Base-by-base conservation (phyloP, 2,888 invertebrate species). In the Eremobia ochroleuca region DNA sequence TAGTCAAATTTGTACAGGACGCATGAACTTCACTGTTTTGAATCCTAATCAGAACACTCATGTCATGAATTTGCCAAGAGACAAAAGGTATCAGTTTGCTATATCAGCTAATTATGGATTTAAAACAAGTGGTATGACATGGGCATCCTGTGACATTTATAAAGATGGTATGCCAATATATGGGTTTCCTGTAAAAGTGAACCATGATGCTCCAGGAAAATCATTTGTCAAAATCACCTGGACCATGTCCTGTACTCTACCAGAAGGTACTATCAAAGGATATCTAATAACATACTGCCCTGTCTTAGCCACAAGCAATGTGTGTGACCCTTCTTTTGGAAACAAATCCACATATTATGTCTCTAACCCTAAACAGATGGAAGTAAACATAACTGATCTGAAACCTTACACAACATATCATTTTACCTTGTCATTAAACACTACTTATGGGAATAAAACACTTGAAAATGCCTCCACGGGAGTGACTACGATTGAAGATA, bases 101-200 rank as follows among this genome's bases (percentile, higher is more conserved):
- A 98, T 99, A 81, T 98, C 99, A 9, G 98, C 98, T 0, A 98
- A 99, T 90, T 97, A 97, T 62, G 94, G 95, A 0, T 93, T 93
- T 6, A 97, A 97, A 80, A 98, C 98, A 85, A 98, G 98, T 91
- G 99, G 99, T 1, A 98, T 99, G 98, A 97, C 98, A 21, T 99
- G 99, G 99, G 98, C 98, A 18, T 97, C 97, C 55, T 99, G 99
- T 92, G 96, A 96, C 69, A 96, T 97, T 88, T 95, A 96, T 59
- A 95, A 94, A 88, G 96, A 96, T 87, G 93, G 92, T 55, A 94
- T 96, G 81, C 93, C 92, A 59, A 97, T 98, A 98, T 85, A 97
- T 97, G 85, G 97, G 96, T 95, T 95, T 82, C 95, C 95, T 74
- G 93, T 95, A 3, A 92, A 92, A 84, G 90, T 96, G 49, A 88